Percentiles rank a stretch among this genome's conserved stretches.
These are phyloP conservation scores for Ifrita kowaldi DNA, from an alignment of 2,113 vertebrate genomes.

Conservation along the genomic window DNA sequence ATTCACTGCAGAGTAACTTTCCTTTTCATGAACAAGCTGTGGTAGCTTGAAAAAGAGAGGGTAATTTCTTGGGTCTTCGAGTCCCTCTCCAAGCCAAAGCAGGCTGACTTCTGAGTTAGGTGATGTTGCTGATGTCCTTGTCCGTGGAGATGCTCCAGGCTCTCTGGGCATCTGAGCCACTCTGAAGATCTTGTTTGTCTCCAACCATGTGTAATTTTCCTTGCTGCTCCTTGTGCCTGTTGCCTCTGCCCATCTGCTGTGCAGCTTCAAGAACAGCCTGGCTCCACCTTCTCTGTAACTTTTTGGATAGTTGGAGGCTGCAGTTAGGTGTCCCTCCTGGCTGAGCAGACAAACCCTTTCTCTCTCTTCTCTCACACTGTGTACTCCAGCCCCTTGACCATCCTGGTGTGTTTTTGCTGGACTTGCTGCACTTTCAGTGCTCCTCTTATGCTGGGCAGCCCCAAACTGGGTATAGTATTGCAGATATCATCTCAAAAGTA, in stretches of 20 bases:
- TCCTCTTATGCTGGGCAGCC: neutral
- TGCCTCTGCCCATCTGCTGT: neutral
- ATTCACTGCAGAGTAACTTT: neutral
- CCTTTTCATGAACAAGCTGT: neutral
- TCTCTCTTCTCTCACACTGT: accelerated
- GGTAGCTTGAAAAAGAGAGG: neutral
- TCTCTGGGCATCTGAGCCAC: neutral
- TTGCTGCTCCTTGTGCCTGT: neutral
- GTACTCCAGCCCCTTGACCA: neutral
- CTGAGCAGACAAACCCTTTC: neutral
- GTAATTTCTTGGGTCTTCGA: neutral
- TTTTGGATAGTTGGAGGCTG: neutral
- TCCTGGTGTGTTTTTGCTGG: neutral
- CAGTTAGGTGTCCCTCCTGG: neutral
- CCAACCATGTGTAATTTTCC: neutral
- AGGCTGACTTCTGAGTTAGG: neutral
- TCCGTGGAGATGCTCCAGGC: neutral
- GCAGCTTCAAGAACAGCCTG: neutral
- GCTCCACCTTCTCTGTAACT: neutral
- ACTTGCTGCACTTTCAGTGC: neutral
- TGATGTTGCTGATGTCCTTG: neutral
- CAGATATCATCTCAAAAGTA: accelerated
- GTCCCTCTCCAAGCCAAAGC: neutral
- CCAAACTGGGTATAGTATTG: neutral
- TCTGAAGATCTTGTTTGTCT: neutral